Evolutionary conservation across 2,113 vertebrate species (phyloP), one percentile per base, ranked within the genome.

Genomic region (Hirundichthys speculiger): DNA sequence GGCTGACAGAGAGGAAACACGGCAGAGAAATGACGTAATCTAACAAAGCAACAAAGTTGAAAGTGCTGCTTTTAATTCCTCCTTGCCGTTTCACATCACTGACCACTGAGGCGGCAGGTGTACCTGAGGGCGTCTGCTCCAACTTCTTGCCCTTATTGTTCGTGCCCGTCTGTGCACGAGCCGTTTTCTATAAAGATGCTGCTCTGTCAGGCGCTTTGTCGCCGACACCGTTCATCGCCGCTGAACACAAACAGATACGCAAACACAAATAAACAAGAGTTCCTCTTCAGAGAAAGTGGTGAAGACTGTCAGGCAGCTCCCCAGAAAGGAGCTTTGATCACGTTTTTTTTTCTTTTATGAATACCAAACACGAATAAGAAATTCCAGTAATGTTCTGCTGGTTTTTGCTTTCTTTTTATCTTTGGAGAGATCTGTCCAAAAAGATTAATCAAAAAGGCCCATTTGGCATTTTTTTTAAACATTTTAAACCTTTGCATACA

Each of bases 201-300:
- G 84, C 74, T 80, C 77, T 30, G 72, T 82, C 66, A 75, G 70
- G 62, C 51, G 3, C 82, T 82, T 67, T 40, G 48, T 18, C 2
- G 22, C 61, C 56, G 73, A 75, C 85, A 85, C 30, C 9, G 11
- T 34, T 34, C 3, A 34, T 34, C 9, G 30, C 30, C 11, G 30
- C 6, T 10, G 30, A 34, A 34, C 30, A 34, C 30, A 34, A 34
- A 34, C 30, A 34, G 30, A 34, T 9, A 53, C 56, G 69, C 69
- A 76, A 42, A 56, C 63, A 53, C 38, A 75, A 73, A 73, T 58
- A 77, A 80, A 72, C 54, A 64, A 53, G 46, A 22, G 42, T 34
- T 46, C 45, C 53, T 70, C 54, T 0, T 1, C 12, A 12, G 41
- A 61, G 53, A 30, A 54, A 57, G 60, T 1, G 30, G 67, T 68